Evolutionary conservation across 2,113 vertebrate species (phyloP).

Genomic region (Rhinopomastus cyanomelas): DNA sequence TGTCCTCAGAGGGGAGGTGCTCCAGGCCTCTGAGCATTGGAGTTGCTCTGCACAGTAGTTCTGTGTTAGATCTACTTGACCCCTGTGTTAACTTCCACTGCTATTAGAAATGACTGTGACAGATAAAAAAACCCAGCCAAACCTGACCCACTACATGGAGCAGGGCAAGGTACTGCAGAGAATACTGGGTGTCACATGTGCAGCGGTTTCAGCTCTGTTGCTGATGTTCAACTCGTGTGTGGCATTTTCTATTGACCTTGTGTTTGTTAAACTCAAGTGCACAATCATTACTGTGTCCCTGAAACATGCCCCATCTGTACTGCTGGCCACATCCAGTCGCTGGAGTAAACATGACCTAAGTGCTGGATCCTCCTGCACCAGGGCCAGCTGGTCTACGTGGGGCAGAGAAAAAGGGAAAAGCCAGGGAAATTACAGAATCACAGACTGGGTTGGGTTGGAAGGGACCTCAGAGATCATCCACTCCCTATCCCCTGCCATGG

Average conservation of each 20-base stretch:
- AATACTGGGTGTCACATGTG: background rate
- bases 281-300: background rate
- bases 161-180: background rate
- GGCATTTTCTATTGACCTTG: constrained; percentile 3
- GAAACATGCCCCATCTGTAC: background rate
- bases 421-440: background rate
- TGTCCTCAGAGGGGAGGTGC: too few species aligned
- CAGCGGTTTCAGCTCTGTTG: background rate
- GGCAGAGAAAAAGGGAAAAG: background rate
- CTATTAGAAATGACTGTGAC: background rate
- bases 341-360: background rate
- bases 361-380: background rate
- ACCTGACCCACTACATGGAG: background rate
- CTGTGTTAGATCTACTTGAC: too few species aligned
- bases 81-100: background rate
- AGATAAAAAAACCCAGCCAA: background rate
- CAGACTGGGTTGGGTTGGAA: too few species aligned
- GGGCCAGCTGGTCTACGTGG: background rate
- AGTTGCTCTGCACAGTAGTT: too few species aligned
- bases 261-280: background rate
- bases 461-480: too few species aligned
- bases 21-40: too few species aligned
- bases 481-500: too few species aligned
- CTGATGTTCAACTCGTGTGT: background rate
- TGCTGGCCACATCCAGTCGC: background rate